Percentiles rank a stretch among this genome's conserved stretches.
Evolutionary conservation across 35 echinoderm and acorn worm species (phyloP).

Genomic region (Eucidaris tribuloides): DNA sequence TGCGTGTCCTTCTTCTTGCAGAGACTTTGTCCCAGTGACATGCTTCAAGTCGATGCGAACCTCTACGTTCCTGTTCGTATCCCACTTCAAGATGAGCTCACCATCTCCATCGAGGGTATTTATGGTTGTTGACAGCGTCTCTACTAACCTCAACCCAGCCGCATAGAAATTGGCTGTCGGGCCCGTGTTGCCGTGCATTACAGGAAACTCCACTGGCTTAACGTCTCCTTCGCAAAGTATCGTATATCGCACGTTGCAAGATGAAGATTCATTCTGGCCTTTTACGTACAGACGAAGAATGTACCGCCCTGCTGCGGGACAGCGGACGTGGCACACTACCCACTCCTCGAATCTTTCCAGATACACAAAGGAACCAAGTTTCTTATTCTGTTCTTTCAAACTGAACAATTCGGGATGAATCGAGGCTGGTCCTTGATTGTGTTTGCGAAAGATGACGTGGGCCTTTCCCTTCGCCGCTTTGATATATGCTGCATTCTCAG

Average conservation of each 20-base stretch:
- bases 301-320: background rate
- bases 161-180: background rate
- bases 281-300: background rate
- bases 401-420: background rate
- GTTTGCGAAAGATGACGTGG: background rate
- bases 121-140: background rate
- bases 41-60: background rate
- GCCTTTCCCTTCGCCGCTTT: background rate
- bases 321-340: background rate
- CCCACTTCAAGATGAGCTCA: background rate
- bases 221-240: background rate
- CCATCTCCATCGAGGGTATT: background rate
- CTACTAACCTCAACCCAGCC: background rate
- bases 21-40: background rate
- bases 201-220: background rate
- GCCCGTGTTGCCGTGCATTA: background rate
- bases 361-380: background rate
- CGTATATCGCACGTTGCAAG: background rate
- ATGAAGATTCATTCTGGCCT: background rate
- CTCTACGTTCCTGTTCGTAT: background rate
- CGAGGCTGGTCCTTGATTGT: background rate
- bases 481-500: background rate
- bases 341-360: background rate
- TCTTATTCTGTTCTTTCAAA: background rate
- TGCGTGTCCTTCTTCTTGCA: background rate